Percentiles rank a stretch among this genome's conserved stretches.
phyloP scores from a whole-genome alignment of 2,113 vertebrate species.

The Amblyopsis rosae region DNA sequence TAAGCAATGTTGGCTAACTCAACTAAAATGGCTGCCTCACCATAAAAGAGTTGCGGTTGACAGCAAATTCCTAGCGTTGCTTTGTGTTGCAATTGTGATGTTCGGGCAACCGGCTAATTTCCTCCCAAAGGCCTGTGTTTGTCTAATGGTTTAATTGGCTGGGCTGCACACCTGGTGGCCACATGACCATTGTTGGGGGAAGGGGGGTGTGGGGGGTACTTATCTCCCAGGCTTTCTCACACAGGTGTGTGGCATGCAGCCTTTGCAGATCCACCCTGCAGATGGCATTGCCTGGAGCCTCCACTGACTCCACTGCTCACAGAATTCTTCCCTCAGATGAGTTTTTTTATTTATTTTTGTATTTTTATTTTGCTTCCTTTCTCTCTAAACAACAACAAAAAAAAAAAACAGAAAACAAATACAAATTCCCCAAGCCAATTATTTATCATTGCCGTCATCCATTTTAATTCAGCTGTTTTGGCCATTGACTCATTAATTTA shows the following conservation, averaged over 20 bases:
- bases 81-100: conserved; percentile 62
- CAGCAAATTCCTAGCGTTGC: conserved; percentile 58
- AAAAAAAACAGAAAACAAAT: conserved; percentile 15
- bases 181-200: conserved; percentile 58
- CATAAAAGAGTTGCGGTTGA: conserved; percentile 41
- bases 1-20: conserved; percentile 13
- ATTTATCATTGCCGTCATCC: conserved; percentile 49
- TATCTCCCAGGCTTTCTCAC: conserved; percentile 69
- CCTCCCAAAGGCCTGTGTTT: conserved; percentile 75
- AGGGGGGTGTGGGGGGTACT: conserved; percentile 35
- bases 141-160: conserved; percentile 79
- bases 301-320: conserved; percentile 48
- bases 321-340: conserved; percentile 47
- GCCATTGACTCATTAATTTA: conserved; percentile 59
- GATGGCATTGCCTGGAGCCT: conserved; percentile 71
- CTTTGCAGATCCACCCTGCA: conserved; percentile 66
- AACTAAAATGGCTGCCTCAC: conserved; percentile 20
- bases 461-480: conserved; percentile 59
- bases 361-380: conserved; percentile 26
- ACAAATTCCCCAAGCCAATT: conserved; percentile 46
- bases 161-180: conserved; percentile 76
- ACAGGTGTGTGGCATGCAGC: conserved; percentile 76
- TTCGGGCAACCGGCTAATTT: conserved; percentile 69
- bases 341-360: conserved; percentile 36
- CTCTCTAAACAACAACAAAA: conserved; percentile 2